A percentile compares a stretch with the other conserved stretches of the same genome.
These are phyloP conservation scores for Gracilinanus agilis DNA, from an alignment of 2,113 vertebrate species.

Conservation along the genomic window DNA sequence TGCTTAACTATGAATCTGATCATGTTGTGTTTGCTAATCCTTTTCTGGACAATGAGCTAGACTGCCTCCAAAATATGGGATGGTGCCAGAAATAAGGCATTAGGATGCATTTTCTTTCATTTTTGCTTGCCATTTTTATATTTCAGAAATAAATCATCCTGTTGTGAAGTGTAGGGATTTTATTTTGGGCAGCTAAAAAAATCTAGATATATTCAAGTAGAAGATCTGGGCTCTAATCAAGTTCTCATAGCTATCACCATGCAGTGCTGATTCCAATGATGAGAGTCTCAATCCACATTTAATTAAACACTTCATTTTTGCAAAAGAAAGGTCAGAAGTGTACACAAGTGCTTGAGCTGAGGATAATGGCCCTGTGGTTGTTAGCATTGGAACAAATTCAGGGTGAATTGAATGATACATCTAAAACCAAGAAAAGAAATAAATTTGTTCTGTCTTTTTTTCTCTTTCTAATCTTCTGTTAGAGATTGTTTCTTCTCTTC, in stretches of 20 bases:
- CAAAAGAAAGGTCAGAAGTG: constrained; percentile 64
- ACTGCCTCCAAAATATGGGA: background rate
- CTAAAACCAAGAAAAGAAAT: constrained; percentile 35
- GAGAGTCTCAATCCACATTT: constrained; percentile 73
- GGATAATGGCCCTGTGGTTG: constrained; percentile 40
- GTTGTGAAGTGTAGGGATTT: constrained; percentile 49
- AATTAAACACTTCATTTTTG: constrained; percentile 80
- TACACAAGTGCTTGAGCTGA: constrained; percentile 50
- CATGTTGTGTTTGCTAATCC: background rate
- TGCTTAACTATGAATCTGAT: background rate
- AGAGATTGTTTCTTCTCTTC: background rate
- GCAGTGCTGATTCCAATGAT: constrained; percentile 42
- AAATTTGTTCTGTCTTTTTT: constrained; percentile 35
- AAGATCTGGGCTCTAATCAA: constrained; percentile 62
- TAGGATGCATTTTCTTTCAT: constrained; percentile 43
- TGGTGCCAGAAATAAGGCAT: background rate
- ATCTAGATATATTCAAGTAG: constrained; percentile 61
- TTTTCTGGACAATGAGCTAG: background rate
- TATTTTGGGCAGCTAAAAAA: constrained; percentile 61
- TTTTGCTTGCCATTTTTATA: constrained; percentile 58
- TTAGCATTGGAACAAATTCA: constrained; percentile 64
- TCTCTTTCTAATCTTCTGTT: constrained; percentile 37
- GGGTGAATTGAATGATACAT: constrained; percentile 43
- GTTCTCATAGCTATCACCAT: constrained; percentile 68
- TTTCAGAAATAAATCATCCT: constrained; percentile 54